These are phyloP conservation scores for Oncorhynchus masou DNA, from an alignment of 2,113 vertebrate species.

Conservation along the genomic window DNA sequence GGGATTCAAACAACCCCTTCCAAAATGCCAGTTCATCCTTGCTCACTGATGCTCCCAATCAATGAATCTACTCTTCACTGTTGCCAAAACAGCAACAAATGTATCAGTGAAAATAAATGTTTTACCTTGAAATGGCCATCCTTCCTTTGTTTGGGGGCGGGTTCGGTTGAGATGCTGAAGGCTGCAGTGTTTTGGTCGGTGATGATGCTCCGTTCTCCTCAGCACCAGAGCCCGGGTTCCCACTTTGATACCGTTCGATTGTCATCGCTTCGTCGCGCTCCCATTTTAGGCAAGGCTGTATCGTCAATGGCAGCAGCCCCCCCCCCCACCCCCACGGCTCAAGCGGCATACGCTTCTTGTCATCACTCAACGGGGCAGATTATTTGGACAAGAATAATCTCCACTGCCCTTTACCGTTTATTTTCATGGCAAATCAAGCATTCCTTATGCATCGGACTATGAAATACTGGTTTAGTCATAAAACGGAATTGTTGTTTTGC, in stretches of 20 bases:
- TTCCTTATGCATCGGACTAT: conserved; percentile 3
- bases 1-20: conserved; percentile 13
- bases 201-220: conserved; percentile 34
- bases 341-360: conserved; percentile 50
- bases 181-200: neutral
- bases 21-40: conserved; percentile 31
- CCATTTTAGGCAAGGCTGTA: conserved; percentile 57
- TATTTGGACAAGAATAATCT: conserved; percentile 49
- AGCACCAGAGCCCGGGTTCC: conserved; percentile 4
- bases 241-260: conserved; percentile 38
- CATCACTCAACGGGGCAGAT: conserved; percentile 52
- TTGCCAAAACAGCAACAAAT: neutral
- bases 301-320: conserved; percentile 62
- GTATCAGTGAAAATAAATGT: conserved; percentile 21
- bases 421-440: conserved; percentile 49
- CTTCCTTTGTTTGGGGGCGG: neutral
- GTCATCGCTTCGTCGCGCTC: conserved; percentile 43
- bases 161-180: neutral
- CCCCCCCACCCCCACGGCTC: conserved; percentile 38
- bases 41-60: neutral
- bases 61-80: conserved; percentile 12
- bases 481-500: neutral
- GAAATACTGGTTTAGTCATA: conserved; percentile 53
- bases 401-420: conserved; percentile 31
- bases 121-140: conserved; percentile 52